Conservation (phyloP, 2,113 vertebrate genomes). For the Erinaceus europaeus region DNA sequence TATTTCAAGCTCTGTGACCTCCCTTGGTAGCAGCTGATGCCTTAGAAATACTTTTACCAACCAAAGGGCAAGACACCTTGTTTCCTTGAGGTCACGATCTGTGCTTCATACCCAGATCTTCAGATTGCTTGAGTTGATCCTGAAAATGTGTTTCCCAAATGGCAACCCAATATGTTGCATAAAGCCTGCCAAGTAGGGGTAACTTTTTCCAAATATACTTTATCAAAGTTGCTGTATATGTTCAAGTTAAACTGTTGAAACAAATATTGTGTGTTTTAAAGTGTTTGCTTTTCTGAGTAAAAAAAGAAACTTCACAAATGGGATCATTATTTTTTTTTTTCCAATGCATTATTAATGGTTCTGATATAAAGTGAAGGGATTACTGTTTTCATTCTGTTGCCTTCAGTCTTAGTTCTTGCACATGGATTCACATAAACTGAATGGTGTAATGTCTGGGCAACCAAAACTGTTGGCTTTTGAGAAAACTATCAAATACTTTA, state of each 20-base stretch:
- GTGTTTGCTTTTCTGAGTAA: constrained; percentile 59
- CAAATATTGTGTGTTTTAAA: constrained; percentile 51
- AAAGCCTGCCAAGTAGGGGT: constrained; percentile 66
- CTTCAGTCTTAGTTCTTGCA: constrained; percentile 77
- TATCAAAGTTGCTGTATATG: constrained; percentile 7
- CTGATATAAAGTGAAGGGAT: constrained; percentile 71
- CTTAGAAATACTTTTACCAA: constrained; percentile 49
- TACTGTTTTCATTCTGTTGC: constrained; percentile 73
- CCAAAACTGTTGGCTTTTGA: constrained; percentile 78
- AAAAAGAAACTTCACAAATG: neutral
- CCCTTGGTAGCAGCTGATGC: constrained; percentile 37
- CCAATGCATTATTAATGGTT: constrained; percentile 64
- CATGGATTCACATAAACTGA: constrained; percentile 72
- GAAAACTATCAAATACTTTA: constrained; percentile 79
- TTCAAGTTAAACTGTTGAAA: constrained; percentile 62
- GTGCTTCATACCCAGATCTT: constrained; percentile 53
- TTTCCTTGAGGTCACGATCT: constrained; percentile 56
- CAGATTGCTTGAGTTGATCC: constrained; percentile 49
- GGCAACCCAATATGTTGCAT: constrained; percentile 51
- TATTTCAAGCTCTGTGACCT: constrained; percentile 51
- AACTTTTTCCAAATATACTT: constrained; percentile 58
- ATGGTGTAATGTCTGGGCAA: constrained; percentile 76
- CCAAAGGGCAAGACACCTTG: constrained; percentile 26
- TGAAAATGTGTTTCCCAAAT: constrained; percentile 41
- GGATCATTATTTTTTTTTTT: constrained; percentile 61